Base-by-base conservation (phyloP, 2,888 invertebrate species). In the Parnassius apollo region DNA sequence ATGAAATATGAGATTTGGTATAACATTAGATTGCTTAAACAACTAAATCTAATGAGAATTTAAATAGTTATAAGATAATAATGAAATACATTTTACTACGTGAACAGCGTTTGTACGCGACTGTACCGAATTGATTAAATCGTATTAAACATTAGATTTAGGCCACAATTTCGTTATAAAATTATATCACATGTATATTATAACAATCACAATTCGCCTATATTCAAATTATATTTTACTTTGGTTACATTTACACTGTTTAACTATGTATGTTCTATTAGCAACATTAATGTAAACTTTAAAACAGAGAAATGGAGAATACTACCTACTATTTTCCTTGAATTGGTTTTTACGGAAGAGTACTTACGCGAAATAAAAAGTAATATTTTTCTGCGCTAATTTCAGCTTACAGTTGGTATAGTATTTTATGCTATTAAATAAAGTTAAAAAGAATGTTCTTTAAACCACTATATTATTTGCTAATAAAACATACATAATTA, bases 91-190 rank as follows among this genome's bases (percentile, higher is more conserved):
- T 57, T 59, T 59, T 51, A 51, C 8, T 45, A n/a, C 50, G 25
- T 22, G 48, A 57, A 55, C 18, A 54, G 57, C 65, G 57, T 70
- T 68, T 69, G 74, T 73, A 65, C 72, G 73, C 75, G 76, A 82
- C 78, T 78, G 76, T 77, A 80, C 69, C 50, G 45, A 60, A 65
- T 63, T 59, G 50, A 59, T 65, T 60, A 64, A 61, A 42, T 42
- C 42, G 53, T 70, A 71, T 75, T 75, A 72, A 78, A 74, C 49
- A 69, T 74, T 70, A 67, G 65, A 77, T 67, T 79, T 86, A 88
- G 88, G 88, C 88, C 88, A 83, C 84, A 78, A 78, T 80, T 82
- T 85, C 81, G 77, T 78, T 82, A 74, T 74, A 70, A 71, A 75
- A 77, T 75, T 78, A 67, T 85, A 89, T 88, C 88, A 88, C 88